Conservation (phyloP, 2,888 invertebrate genomes). For the Xanthorhoe spadicearia region DNA sequence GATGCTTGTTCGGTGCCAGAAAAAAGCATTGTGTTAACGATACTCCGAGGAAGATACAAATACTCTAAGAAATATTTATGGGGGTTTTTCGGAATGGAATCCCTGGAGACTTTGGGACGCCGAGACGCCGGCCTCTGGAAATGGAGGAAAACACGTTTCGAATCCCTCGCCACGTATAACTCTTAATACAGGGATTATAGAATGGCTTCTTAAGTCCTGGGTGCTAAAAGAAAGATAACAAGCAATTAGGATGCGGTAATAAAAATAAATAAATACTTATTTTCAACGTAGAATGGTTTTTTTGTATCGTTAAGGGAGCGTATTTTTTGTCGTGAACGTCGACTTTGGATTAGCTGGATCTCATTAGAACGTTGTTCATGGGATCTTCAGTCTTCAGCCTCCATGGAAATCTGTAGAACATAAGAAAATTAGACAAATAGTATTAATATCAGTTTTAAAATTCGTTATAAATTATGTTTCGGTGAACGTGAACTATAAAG, state of each 20-base stretch:
- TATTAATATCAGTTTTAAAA: too few relatives aligned
- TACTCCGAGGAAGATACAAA: constrained; percentile 83
- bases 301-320: constrained; percentile 43
- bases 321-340: constrained; percentile 34
- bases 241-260: constrained; percentile 70
- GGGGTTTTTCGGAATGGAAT: constrained; percentile 82
- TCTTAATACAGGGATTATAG: constrained; percentile 82
- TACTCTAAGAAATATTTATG: constrained; percentile 84
- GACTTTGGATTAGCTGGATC: constrained; percentile 23
- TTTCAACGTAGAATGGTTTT: constrained; percentile 44
- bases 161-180: constrained; percentile 81
- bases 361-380: constrained; percentile 14
- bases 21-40: constrained; percentile 81
- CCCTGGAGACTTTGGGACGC: constrained; percentile 68
- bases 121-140: constrained; percentile 70
- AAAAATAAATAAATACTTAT: constrained; percentile 58
- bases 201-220: constrained; percentile 78
- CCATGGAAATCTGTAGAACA: neutral
- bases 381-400: neutral
- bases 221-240: constrained; percentile 80
- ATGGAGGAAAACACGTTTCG: constrained; percentile 78
- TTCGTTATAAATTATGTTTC: too few relatives aligned
- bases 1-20: constrained; percentile 62
- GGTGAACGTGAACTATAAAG: neutral
- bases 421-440: too few relatives aligned